Percentiles rank a stretch among this genome's conserved stretches.
phyloP scores from a whole-genome alignment of 2,888 invertebrate species.

The Drosophila subsilvestris region DNA sequence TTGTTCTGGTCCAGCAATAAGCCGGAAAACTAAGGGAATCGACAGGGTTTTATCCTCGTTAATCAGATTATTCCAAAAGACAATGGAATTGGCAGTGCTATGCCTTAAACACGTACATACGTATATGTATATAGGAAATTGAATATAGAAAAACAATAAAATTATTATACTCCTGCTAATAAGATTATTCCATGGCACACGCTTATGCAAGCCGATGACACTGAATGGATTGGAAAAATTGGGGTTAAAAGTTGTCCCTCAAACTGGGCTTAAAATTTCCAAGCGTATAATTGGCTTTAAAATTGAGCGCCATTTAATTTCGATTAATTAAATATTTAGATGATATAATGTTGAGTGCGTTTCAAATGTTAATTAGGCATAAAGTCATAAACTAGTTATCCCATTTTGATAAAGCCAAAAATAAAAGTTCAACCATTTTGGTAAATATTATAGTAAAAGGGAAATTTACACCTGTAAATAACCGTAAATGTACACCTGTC shows the following conservation, averaged over 20 bases:
- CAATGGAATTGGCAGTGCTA: no score
- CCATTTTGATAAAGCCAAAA: not conserved
- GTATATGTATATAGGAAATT: no score
- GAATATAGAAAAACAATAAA: no score
- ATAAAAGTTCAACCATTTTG: not conserved
- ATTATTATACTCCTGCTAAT: not conserved
- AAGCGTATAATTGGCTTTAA: not conserved
- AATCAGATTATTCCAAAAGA: not conserved
- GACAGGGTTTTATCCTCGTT: not conserved
- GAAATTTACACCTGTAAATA: not conserved
- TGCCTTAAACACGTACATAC: no score
- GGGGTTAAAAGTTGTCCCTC: no score
- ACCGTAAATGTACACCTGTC: not conserved
- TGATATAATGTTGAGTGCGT: not conserved
- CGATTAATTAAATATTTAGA: no score
- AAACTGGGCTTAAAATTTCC: no score
- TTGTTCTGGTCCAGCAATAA: not conserved
- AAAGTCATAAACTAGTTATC: not conserved
- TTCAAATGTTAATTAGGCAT: not conserved
- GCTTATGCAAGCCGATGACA: no score
- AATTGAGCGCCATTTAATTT: not conserved
- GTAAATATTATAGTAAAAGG: not conserved
- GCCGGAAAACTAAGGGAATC: not conserved
- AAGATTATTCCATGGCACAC: no score
- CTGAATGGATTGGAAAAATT: no score